These are phyloP conservation scores for Scaptodrosophila lebanonensis DNA, from an alignment of 1,140 invertebrate species.

Conservation along the genomic window DNA sequence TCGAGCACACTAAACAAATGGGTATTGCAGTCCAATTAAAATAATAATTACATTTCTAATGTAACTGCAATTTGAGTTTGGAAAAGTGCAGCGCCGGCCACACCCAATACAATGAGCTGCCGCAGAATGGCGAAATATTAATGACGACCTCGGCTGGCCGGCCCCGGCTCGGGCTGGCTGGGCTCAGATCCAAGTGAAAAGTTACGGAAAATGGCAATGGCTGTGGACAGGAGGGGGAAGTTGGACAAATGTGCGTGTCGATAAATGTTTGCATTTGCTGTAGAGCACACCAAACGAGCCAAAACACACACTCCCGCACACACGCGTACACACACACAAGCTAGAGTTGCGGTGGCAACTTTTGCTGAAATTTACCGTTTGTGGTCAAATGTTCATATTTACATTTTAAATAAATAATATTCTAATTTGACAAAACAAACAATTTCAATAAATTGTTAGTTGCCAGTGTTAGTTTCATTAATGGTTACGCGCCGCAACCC, in stretches of 20 bases:
- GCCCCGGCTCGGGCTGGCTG: too few relatives aligned
- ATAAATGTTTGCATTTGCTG: slow-evolving; percentile 68
- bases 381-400: slow-evolving; percentile 68
- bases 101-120: neutral
- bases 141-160: slow-evolving; percentile 49
- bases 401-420: slow-evolving; percentile 75
- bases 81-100: slow-evolving; percentile 45
- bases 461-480: slow-evolving; percentile 44
- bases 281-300: too few relatives aligned
- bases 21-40: slow-evolving; percentile 66
- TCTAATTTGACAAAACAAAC: slow-evolving; percentile 74
- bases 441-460: slow-evolving; percentile 67
- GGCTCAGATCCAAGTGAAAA: too few relatives aligned
- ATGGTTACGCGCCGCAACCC: slow-evolving; percentile 32
- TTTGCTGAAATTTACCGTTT: slow-evolving; percentile 57
- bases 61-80: slow-evolving; percentile 51
- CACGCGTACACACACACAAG: slow-evolving; percentile 17
- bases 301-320: slow-evolving; percentile 34
- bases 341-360: slow-evolving; percentile 15
- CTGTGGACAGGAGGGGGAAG: slow-evolving; percentile 1
- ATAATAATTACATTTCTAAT: slow-evolving; percentile 77
- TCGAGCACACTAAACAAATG: slow-evolving; percentile 44
- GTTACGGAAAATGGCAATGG: slow-evolving; percentile 1
- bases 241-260: slow-evolving; percentile 62
- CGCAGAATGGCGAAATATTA: slow-evolving; percentile 64